phyloP scores from a whole-genome alignment of 2,797 vertebrate genomes.

The Hafferia zeledoni region DNA sequence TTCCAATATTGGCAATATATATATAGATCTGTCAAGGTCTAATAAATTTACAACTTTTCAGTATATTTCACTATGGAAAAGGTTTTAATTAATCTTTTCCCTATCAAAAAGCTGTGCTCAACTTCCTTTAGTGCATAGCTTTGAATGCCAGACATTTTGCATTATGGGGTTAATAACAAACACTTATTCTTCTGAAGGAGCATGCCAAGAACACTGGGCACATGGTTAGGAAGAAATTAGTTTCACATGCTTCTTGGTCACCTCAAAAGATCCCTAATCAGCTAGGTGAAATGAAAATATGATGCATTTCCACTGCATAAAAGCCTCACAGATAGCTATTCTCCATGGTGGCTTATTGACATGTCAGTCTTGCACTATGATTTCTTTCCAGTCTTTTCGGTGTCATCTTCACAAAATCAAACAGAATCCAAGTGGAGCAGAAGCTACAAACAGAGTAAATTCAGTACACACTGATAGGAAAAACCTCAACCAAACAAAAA shows the following conservation, averaged over 20 bases:
- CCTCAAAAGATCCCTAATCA: conserved; percentile 45
- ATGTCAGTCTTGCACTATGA: conserved; percentile 53
- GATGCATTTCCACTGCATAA: conserved; percentile 49
- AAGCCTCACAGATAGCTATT: conserved; percentile 50
- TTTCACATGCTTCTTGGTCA: conserved; percentile 45
- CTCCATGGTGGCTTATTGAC: conserved; percentile 51
- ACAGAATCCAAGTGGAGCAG: conserved; percentile 49
- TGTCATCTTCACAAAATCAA: conserved; percentile 64
- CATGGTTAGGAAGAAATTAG: conserved; percentile 18
- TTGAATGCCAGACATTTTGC: conserved; percentile 40
- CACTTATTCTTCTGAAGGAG: conserved; percentile 36
- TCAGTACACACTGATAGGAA: conserved; percentile 8
- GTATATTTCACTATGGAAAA: background rate
- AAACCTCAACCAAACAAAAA: conserved; percentile 15
- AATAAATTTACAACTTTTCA: background rate
- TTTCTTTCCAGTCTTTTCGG: conserved; percentile 59
- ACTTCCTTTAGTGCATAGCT: background rate
- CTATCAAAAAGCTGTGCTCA: background rate
- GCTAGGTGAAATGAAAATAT: conserved; percentile 55
- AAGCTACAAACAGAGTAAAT: conserved; percentile 65
- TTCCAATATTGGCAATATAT: background rate
- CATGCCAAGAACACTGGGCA: conserved; percentile 57
- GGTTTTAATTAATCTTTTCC: background rate
- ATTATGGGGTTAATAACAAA: conserved; percentile 63
- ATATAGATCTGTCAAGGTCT: background rate